Evolutionary conservation across 1,140 invertebrate genomes (phyloP).

Genomic region (Heliothis virescens): DNA sequence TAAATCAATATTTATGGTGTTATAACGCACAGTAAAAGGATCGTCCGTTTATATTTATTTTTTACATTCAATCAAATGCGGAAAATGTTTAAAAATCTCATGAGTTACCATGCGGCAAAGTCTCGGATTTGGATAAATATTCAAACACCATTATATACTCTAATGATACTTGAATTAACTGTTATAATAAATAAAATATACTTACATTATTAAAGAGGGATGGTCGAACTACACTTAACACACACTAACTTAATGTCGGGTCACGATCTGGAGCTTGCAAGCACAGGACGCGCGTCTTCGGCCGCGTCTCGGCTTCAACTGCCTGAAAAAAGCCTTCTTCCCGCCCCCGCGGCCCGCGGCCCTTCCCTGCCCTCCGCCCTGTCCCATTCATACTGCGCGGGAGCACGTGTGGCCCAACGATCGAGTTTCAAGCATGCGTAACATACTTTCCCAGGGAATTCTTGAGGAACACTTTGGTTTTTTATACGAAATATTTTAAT

Average conservation of each 20-base stretch:
- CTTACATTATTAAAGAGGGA: constrained; percentile 7
- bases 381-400: constrained; percentile 77
- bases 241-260: constrained; percentile 11
- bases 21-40: no score
- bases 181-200: constrained; percentile 3
- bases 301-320: constrained; percentile 68
- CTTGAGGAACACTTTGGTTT: constrained; percentile 48
- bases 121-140: background rate
- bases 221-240: constrained; percentile 5
- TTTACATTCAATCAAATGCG: no score
- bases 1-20: no score
- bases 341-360: constrained; percentile 58
- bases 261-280: constrained; percentile 53
- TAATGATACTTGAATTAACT: background rate
- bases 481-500: constrained; percentile 49
- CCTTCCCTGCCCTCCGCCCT: constrained; percentile 62
- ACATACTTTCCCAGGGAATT: constrained; percentile 75
- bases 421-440: constrained; percentile 74
- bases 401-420: constrained; percentile 78
- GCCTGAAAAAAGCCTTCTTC: constrained; percentile 82
- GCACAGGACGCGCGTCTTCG: constrained; percentile 66
- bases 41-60: no score
- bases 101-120: no score
- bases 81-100: no score
- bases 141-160: background rate